Base-by-base conservation (phyloP, 2,888 invertebrate genomes). In the Lacanobia wlatinum region DNA sequence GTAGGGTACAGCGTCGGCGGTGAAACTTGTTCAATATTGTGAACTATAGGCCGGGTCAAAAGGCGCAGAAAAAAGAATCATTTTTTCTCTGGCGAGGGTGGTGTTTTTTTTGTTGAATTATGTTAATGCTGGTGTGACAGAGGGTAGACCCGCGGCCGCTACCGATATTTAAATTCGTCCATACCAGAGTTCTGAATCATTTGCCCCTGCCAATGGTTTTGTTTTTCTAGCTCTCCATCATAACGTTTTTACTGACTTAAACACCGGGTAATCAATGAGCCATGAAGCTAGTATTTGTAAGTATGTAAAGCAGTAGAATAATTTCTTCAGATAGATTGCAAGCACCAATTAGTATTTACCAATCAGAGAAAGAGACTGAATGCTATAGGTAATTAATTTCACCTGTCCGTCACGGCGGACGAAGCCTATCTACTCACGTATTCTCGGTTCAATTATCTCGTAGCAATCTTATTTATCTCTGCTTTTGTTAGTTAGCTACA, bases 41-140 rank as follows among this genome's bases (percentile, higher is more conserved):
- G 89, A 90, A 91, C 90, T 90, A 88, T 80, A 84, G 89, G 89
- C 90, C 88, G 92, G 90, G 91, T 92, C 91, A 91, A 89, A 90
- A 89, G 86, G 87, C 83, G 88, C 86, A 88, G 89, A 92, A 93
- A 93, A 94, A 93, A 87, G 89, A 85, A 78, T 83, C 76, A 75
- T 86, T 91, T 93, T 74, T 91, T 92, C 81, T 89, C 88, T 85
- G 83, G 87, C 82, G 80, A 89, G 91, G 90, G 90, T 86, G 90
- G 90, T 90, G 87, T 91, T 94, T 94, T 93, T 74, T 95, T 94
- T 94, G 93, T 92, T 92, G 92, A 94, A 94, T 95, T 96, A 96
- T 95, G 95, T 91, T 94, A 95, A 95, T 95, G 89, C 82, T 79
- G 85, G 88, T 92, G 90, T 92, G 95, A 93, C 92, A 92, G 91